A percentile compares a stretch with the other conserved stretches of the same genome.
phyloP scores from a whole-genome alignment of 2,888 invertebrate genomes.

The Hartigia nigra region DNA sequence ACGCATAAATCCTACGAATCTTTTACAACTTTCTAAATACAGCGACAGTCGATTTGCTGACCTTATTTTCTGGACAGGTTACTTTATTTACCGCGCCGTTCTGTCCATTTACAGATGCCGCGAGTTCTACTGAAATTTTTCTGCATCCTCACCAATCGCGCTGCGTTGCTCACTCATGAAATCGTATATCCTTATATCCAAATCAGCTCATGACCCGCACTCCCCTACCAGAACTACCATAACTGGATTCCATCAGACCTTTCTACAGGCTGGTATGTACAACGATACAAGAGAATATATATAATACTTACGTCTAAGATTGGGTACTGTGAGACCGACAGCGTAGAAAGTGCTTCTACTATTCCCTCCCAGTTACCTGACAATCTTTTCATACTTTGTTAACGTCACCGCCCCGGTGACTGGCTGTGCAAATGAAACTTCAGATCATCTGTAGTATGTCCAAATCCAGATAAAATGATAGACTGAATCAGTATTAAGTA shows the following conservation, averaged over 20 bases:
- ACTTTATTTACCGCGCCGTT: constrained; percentile 6
- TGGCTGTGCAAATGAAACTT: neutral
- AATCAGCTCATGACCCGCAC: constrained; percentile 24
- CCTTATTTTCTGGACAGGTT: constrained; percentile 7
- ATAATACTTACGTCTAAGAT: constrained; percentile 9
- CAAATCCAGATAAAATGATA: neutral
- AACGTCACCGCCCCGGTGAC: neutral
- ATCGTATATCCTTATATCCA: constrained; percentile 17
- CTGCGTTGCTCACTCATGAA: constrained; percentile 1
- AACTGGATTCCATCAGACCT: constrained; percentile 27
- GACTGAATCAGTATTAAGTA: neutral
- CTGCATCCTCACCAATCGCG: neutral
- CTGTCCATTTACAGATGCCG: constrained; percentile 7
- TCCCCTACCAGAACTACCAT: constrained; percentile 20
- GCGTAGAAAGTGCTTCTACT: constrained; percentile 42
- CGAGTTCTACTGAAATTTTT: neutral
- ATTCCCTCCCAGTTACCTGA: constrained; percentile 35
- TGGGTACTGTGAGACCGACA: constrained; percentile 18
- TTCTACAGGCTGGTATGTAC: constrained; percentile 16
- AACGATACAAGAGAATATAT: constrained; percentile 6
- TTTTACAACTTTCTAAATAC: constrained; percentile 8
- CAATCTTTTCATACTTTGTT: constrained; percentile 26
- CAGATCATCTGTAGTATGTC: neutral
- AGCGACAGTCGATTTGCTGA: constrained; percentile 1
- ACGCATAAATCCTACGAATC: constrained; percentile 4